Evolutionary conservation across 2,113 vertebrate species (phyloP).

Genomic region (Phocoena phocoena): DNA sequence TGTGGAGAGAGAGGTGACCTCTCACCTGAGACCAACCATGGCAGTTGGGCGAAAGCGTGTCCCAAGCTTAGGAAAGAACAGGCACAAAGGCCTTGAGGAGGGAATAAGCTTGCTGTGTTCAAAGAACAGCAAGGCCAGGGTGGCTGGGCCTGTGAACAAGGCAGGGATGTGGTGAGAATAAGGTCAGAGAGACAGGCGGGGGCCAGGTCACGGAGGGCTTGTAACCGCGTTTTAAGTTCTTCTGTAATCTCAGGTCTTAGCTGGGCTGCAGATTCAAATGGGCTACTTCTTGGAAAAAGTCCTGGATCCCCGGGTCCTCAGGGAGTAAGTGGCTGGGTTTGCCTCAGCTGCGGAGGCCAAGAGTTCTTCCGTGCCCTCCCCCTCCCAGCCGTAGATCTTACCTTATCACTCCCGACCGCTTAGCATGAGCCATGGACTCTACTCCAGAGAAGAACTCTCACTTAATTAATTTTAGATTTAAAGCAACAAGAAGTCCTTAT

Average conservation of each 20-base stretch:
- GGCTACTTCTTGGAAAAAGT: conserved; percentile 27
- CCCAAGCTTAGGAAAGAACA: background rate
- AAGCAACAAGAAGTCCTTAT: conserved; percentile 83
- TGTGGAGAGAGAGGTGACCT: background rate
- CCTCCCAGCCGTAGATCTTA: conserved; percentile 73
- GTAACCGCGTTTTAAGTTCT: background rate
- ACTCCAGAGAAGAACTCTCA: conserved; percentile 79
- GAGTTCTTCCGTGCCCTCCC: background rate
- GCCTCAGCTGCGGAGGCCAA: conserved; percentile 30
- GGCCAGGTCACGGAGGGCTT: background rate
- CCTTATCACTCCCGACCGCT: conserved; percentile 79
- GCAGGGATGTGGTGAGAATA: background rate
- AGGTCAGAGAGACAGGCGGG: background rate
- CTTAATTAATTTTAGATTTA: conserved; percentile 86
- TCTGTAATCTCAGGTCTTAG: background rate
- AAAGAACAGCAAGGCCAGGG: background rate
- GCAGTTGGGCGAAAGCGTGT: background rate
- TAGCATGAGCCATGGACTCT: conserved; percentile 77
- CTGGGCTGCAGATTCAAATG: background rate
- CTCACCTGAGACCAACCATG: background rate
- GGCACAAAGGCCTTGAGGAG: background rate
- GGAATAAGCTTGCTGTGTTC: background rate
- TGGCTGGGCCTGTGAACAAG: background rate
- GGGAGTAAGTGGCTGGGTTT: background rate
- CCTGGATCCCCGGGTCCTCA: background rate